These are phyloP conservation scores for Xestia sexstrigata DNA, from an alignment of 2,888 invertebrate genomes.

Conservation along the genomic window DNA sequence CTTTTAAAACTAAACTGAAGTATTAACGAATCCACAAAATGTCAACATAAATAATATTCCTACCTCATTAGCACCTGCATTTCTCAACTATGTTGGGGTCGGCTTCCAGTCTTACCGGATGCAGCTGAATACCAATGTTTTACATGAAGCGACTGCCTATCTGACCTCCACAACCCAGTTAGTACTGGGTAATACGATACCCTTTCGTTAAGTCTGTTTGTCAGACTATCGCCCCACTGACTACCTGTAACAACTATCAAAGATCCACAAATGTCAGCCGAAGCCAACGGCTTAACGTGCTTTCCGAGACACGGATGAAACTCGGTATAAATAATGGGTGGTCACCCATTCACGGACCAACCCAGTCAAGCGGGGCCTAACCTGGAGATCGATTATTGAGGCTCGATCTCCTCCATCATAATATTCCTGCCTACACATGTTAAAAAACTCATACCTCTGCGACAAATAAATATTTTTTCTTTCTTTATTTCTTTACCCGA, in stretches of 20 bases:
- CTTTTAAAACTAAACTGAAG: no score
- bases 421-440: not conserved
- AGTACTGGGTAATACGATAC: not conserved
- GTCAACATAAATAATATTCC: not conserved
- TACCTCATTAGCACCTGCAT: no score
- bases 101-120: no score
- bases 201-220: not conserved
- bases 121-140: not conserved
- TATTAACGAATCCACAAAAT: no score
- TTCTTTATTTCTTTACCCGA: no score
- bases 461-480: no score
- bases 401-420: not conserved
- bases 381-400: not conserved
- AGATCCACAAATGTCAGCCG: not conserved
- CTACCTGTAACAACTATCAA: not conserved
- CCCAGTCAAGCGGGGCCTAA: not conserved
- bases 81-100: no score
- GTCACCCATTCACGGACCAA: not conserved
- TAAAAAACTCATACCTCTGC: not conserved
- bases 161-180: not conserved
- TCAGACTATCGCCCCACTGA: not conserved
- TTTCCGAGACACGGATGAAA: not conserved
- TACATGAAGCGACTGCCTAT: not conserved
- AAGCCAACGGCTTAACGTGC: not conserved
- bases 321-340: not conserved